Conservation (phyloP, 2,888 invertebrate genomes). For the Seira sanloemensis region DNA sequence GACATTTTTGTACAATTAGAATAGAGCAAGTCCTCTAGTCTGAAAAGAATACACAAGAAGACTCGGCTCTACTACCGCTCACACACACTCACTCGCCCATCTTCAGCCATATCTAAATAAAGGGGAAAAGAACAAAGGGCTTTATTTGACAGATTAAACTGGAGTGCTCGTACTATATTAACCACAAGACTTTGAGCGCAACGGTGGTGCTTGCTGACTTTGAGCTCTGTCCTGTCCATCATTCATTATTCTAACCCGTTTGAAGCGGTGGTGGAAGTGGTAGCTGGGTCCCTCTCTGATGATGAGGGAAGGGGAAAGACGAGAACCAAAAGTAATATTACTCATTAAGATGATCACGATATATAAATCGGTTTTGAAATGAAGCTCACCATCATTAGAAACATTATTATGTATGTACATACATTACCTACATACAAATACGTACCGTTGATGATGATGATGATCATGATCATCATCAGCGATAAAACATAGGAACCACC, state of each 20-base stretch:
- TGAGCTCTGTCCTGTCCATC: background rate
- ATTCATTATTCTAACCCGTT: background rate
- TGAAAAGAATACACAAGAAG: no score
- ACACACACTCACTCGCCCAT: no score
- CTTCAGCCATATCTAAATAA: no score
- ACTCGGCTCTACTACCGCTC: no score
- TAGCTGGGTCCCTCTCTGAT: background rate
- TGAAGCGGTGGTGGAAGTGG: background rate
- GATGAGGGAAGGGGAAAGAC: background rate
- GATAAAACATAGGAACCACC: background rate
- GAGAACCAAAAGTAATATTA: background rate
- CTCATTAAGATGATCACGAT: background rate
- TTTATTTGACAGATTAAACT: background rate
- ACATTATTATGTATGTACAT: background rate
- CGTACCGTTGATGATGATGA: background rate
- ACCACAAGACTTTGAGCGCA: no score
- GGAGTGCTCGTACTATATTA: no score
- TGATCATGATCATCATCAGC: background rate
- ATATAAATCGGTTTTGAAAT: background rate
- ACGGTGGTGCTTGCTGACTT: background rate
- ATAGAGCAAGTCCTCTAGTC: no score
- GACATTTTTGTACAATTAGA: no score
- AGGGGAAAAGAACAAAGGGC: background rate
- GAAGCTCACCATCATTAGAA: background rate
- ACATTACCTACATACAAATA: no score